These are phyloP conservation scores for Acanthurus tractus DNA, from an alignment of 2,797 vertebrate species.

Conservation along the genomic window DNA sequence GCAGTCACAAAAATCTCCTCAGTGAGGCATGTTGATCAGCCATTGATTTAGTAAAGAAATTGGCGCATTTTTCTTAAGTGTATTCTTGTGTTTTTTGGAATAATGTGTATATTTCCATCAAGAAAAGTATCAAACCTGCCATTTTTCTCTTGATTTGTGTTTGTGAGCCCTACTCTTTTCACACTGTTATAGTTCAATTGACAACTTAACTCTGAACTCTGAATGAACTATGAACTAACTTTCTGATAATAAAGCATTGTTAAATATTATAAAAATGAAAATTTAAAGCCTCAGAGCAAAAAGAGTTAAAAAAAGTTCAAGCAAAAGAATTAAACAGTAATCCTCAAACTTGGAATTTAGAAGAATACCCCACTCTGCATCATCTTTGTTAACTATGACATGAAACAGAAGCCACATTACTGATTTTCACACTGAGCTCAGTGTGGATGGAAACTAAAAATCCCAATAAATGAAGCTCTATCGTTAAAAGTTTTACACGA, in stretches of 20 bases:
- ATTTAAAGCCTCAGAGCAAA: too few relatives aligned
- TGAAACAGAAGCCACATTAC: too few relatives aligned
- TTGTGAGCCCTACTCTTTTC: constrained; percentile 46
- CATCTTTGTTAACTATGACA: background rate
- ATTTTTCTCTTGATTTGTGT: constrained; percentile 25
- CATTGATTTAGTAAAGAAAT: constrained; percentile 36
- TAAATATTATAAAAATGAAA: too few relatives aligned
- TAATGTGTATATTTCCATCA: constrained; percentile 35
- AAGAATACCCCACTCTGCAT: background rate
- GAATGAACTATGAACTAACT: too few relatives aligned
- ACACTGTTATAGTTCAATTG: constrained; percentile 10
- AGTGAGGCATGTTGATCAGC: constrained; percentile 32
- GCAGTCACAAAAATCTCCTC: constrained; percentile 7
- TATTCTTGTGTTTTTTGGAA: constrained; percentile 14
- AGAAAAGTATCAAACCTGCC: constrained; percentile 29
- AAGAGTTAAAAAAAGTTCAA: too few relatives aligned
- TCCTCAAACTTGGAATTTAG: too few relatives aligned
- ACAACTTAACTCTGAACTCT: too few relatives aligned
- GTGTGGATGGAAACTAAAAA: too few relatives aligned
- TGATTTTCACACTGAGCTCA: background rate
- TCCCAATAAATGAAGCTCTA: background rate
- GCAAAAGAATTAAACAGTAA: too few relatives aligned
- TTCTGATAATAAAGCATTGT: background rate
- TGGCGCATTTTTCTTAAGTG: constrained; percentile 9
- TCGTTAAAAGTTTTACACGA: background rate